These are phyloP conservation scores for Meteorus cinctellus DNA, from an alignment of 2,888 invertebrate species.

Conservation along the genomic window DNA sequence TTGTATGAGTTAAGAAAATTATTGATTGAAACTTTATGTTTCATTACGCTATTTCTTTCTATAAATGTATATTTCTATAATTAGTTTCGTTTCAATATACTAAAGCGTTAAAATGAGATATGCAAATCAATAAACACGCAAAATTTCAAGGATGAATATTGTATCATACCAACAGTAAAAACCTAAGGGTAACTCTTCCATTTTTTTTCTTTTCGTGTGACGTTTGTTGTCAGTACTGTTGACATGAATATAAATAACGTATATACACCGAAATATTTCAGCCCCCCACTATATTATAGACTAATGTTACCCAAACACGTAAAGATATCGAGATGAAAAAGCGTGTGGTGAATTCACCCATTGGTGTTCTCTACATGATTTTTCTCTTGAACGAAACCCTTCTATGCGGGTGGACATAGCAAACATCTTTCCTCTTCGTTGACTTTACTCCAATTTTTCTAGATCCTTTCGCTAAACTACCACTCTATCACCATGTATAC, in stretches of 20 bases:
- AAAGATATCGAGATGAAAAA: too few relatives aligned
- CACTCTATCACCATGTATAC: neutral
- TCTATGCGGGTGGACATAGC: conserved; percentile 18
- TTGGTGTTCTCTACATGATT: neutral
- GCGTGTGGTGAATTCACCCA: neutral
- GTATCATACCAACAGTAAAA: neutral
- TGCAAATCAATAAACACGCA: neutral
- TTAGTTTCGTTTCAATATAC: neutral
- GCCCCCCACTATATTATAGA: too few relatives aligned
- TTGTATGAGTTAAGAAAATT: neutral
- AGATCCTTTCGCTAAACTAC: neutral
- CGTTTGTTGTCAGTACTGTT: too few relatives aligned
- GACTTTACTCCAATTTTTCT: neutral
- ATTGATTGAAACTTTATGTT: neutral
- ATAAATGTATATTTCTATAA: neutral
- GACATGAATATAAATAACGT: too few relatives aligned
- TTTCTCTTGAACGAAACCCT: neutral
- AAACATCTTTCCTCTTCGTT: conserved; percentile 30
- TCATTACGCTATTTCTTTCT: neutral
- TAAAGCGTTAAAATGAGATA: neutral
- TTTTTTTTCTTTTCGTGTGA: too few relatives aligned
- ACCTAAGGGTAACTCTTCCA: too few relatives aligned
- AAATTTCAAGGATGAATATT: too few relatives aligned
- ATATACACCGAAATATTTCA: too few relatives aligned
- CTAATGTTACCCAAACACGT: too few relatives aligned